These are phyloP conservation scores for Idaea dimidiata DNA, from an alignment of 2,888 invertebrate genomes.

Conservation along the genomic window DNA sequence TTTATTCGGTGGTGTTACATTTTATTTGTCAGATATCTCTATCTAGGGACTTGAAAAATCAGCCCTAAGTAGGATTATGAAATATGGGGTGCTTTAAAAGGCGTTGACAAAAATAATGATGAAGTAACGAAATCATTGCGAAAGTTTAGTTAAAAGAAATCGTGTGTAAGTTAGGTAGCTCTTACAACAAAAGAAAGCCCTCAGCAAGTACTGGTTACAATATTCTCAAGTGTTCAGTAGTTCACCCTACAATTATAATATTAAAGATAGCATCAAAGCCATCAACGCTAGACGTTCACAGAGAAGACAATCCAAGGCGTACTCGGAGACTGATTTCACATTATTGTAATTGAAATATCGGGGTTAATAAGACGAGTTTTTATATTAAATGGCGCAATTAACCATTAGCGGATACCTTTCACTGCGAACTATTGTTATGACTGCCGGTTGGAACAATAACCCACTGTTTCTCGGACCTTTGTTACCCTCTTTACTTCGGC, in stretches of 20 bases:
- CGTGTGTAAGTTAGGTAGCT: slow-evolving; percentile 4
- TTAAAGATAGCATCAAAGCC: slow-evolving; percentile 27
- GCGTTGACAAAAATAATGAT: no score
- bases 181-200: slow-evolving; percentile 1
- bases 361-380: slow-evolving; percentile 58
- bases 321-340: slow-evolving; percentile 50
- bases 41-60: no score
- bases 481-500: slow-evolving; percentile 6
- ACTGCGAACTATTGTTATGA: slow-evolving; percentile 48
- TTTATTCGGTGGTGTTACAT: no score
- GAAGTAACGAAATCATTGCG: background rate
- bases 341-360: slow-evolving; percentile 55
- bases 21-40: no score
- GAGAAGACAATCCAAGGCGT: slow-evolving; percentile 40
- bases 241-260: slow-evolving; percentile 20
- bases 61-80: no score
- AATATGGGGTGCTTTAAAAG: no score
- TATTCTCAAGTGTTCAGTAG: background rate
- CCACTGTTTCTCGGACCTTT: slow-evolving; percentile 19
- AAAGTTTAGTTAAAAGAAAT: slow-evolving; percentile 15
- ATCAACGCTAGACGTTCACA: slow-evolving; percentile 40
- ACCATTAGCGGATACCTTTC: slow-evolving; percentile 58
- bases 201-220: background rate
- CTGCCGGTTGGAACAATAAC: slow-evolving; percentile 14
- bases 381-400: slow-evolving; percentile 60